phyloP scores from a whole-genome alignment of 35 echinoderm and acorn worm species.

The Ophiothrix spiculata region DNA sequence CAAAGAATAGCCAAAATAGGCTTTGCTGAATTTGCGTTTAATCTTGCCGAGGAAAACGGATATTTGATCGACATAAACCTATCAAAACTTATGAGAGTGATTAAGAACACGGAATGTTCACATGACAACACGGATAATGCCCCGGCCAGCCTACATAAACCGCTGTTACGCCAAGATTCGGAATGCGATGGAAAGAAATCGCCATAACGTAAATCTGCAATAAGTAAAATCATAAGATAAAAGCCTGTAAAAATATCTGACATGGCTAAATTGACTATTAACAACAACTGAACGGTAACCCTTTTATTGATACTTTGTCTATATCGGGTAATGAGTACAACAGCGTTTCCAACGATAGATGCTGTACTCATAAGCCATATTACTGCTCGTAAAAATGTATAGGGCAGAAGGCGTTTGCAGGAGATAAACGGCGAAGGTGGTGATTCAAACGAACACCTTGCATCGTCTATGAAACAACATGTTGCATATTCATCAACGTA shows the following conservation, averaged over 20 bases:
- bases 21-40: neutral
- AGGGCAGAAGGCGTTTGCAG: neutral
- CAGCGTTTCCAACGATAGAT: conserved; percentile 32
- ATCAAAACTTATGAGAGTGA: conserved; percentile 49
- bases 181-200: conserved; percentile 17
- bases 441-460: neutral
- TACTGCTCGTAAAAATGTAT: neutral
- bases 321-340: conserved; percentile 13
- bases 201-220: conserved; percentile 19
- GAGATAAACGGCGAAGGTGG: neutral
- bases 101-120: conserved; percentile 44
- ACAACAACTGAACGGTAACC: neutral
- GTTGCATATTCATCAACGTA: neutral
- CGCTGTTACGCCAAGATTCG: conserved; percentile 5
- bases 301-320: neutral
- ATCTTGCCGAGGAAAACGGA: neutral
- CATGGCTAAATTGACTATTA: neutral
- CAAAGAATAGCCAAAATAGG: neutral
- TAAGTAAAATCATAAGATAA: conserved; percentile 36
- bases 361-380: conserved; percentile 37
- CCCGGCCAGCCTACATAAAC: conserved; percentile 22
- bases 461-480: neutral
- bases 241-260: conserved; percentile 41
- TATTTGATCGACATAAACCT: conserved; percentile 28
- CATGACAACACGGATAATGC: conserved; percentile 32